phyloP scores from a whole-genome alignment of 2,888 invertebrate species.

The Colletes collaris region DNA sequence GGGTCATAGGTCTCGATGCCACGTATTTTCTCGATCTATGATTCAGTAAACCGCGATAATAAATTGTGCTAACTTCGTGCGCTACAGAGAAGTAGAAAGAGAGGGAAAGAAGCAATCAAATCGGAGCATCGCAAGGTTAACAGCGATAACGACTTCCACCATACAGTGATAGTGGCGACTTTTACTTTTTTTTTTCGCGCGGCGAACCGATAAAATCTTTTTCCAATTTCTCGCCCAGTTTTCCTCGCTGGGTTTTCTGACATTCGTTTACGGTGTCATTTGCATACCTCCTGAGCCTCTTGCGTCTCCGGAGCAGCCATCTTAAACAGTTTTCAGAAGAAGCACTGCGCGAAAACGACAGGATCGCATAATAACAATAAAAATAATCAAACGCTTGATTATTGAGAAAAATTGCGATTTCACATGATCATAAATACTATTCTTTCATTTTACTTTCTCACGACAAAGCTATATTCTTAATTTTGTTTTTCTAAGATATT shows the following conservation, averaged over 20 bases:
- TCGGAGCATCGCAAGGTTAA: slow-evolving; percentile 62
- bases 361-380: neutral
- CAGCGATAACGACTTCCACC: slow-evolving; percentile 52
- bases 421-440: no score
- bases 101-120: slow-evolving; percentile 50
- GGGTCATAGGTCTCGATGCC: slow-evolving; percentile 51
- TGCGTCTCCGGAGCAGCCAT: neutral
- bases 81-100: neutral
- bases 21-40: slow-evolving; percentile 51
- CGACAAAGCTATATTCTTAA: no score
- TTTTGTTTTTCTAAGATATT: no score
- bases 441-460: no score
- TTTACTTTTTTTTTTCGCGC: slow-evolving; percentile 17
- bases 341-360: neutral
- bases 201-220: slow-evolving; percentile 32
- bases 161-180: slow-evolving; percentile 36
- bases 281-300: slow-evolving; percentile 11
- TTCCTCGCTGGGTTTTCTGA: neutral
- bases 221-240: neutral
- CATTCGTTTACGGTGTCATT: slow-evolving; percentile 20
- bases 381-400: no score
- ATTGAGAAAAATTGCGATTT: no score
- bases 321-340: neutral
- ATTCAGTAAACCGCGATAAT: slow-evolving; percentile 26
- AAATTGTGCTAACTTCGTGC: slow-evolving; percentile 41